These are phyloP conservation scores for Macrobrachium rosenbergii DNA, from an alignment of 1,140 invertebrate genomes.

Conservation along the genomic window DNA sequence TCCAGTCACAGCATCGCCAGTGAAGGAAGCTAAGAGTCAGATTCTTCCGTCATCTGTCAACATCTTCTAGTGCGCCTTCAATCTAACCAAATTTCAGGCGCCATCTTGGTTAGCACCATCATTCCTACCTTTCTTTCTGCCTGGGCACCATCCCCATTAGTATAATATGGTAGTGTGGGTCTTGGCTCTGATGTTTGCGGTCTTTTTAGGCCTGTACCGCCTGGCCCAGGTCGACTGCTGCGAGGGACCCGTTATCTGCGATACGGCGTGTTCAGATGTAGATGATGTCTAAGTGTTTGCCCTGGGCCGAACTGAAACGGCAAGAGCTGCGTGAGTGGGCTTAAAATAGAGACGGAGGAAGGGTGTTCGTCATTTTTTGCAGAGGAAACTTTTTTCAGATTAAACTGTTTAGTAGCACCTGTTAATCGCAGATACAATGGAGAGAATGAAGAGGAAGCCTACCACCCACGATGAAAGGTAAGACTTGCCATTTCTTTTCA, in stretches of 20 bases:
- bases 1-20: too few species aligned
- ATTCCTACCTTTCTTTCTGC: too few species aligned
- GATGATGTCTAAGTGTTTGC: conserved; percentile 15
- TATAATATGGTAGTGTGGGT: conserved; percentile 58
- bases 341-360: background rate
- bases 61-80: background rate
- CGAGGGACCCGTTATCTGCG: conserved; percentile 10
- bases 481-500: too few species aligned
- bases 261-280: conserved; percentile 14
- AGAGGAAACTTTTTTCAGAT: too few species aligned
- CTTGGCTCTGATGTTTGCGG: conserved; percentile 51
- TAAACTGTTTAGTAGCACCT: too few species aligned
- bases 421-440: too few species aligned
- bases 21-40: background rate
- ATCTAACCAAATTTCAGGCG: background rate
- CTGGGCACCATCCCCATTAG: background rate
- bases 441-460: too few species aligned
- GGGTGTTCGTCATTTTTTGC: too few species aligned
- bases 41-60: background rate
- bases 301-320: too few species aligned
- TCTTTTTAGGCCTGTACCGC: conserved; percentile 59
- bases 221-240: conserved; percentile 57
- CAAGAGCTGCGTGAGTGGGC: too few species aligned
- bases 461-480: too few species aligned
- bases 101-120: background rate